Percentiles rank a stretch among this genome's conserved stretches.
Evolutionary conservation across 2,797 vertebrate species (phyloP).

Genomic region (Oreonectes daqikongensis): DNA sequence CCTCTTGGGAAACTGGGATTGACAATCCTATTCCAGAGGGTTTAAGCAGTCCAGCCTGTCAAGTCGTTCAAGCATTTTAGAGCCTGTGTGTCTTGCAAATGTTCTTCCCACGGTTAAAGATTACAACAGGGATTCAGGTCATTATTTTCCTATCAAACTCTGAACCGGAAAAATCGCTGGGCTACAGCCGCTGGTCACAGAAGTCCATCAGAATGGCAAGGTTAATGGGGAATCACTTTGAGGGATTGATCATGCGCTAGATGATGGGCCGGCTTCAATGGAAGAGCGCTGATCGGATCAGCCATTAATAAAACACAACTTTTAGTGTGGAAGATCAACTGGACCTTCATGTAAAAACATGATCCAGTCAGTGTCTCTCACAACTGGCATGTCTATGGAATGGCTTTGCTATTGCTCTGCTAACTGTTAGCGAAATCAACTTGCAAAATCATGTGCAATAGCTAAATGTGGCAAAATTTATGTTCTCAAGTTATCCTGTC

Average conservation of each 20-base stretch:
- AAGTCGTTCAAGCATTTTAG: constrained; percentile 47
- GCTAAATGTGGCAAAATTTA: neutral
- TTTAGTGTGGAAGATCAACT: too few relatives aligned
- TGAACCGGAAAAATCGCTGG: constrained; percentile 52
- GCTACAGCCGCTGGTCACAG: constrained; percentile 55
- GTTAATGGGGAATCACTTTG: constrained; percentile 72
- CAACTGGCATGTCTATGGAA: too few relatives aligned
- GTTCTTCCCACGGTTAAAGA: constrained; percentile 59
- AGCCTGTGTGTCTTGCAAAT: constrained; percentile 53
- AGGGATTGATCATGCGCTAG: constrained; percentile 62
- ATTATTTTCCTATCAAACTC: constrained; percentile 64
- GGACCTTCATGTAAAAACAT: too few relatives aligned
- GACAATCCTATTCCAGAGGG: constrained; percentile 22
- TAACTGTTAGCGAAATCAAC: too few relatives aligned
- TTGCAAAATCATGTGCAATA: neutral
- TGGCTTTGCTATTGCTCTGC: too few relatives aligned
- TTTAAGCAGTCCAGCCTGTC: constrained; percentile 41
- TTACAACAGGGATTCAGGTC: constrained; percentile 55
- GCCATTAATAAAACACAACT: too few relatives aligned
- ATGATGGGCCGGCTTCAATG: constrained; percentile 62
- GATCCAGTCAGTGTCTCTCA: too few relatives aligned
- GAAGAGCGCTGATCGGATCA: constrained; percentile 62
- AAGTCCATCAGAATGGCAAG: constrained; percentile 70
- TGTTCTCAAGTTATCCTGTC: constrained; percentile 19
- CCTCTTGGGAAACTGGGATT: constrained; percentile 38